phyloP scores from a whole-genome alignment of 2,888 invertebrate species.

The Antitype chi region DNA sequence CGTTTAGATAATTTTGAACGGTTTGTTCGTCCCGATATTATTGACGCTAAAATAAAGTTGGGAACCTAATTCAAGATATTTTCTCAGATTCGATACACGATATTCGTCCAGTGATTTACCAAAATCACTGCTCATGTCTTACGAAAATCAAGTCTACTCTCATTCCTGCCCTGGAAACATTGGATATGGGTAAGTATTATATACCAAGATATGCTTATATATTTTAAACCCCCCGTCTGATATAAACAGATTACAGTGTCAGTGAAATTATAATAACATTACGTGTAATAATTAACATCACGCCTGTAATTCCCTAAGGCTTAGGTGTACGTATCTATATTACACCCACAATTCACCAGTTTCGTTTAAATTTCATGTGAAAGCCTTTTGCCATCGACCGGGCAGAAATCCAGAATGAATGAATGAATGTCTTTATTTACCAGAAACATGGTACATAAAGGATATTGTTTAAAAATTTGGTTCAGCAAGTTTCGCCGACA shows the following conservation, averaged over 20 bases:
- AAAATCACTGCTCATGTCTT: constrained; percentile 72
- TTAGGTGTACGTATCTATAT: too few relatives aligned
- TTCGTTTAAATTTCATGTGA: too few relatives aligned
- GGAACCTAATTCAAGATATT: not conserved
- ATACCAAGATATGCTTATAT: not conserved
- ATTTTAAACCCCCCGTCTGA: not conserved
- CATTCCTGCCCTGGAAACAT: constrained; percentile 79
- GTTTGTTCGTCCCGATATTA: too few relatives aligned
- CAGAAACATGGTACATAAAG: too few relatives aligned
- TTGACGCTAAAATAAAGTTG: not conserved
- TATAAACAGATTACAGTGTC: not conserved
- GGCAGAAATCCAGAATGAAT: too few relatives aligned
- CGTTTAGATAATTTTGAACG: too few relatives aligned
- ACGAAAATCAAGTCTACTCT: constrained; percentile 74
- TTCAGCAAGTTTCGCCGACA: too few relatives aligned
- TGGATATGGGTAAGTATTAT: constrained; percentile 73
- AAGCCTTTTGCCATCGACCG: too few relatives aligned
- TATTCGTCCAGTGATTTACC: constrained; percentile 72
- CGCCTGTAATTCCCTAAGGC: not conserved
- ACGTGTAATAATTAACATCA: not conserved
- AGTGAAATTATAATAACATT: not conserved
- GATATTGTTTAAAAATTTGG: too few relatives aligned
- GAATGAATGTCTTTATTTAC: too few relatives aligned
- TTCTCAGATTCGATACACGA: constrained; percentile 76
- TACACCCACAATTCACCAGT: too few relatives aligned